These are phyloP conservation scores for Megamerina dolium DNA, from an alignment of 2,888 invertebrate genomes.

Conservation along the genomic window DNA sequence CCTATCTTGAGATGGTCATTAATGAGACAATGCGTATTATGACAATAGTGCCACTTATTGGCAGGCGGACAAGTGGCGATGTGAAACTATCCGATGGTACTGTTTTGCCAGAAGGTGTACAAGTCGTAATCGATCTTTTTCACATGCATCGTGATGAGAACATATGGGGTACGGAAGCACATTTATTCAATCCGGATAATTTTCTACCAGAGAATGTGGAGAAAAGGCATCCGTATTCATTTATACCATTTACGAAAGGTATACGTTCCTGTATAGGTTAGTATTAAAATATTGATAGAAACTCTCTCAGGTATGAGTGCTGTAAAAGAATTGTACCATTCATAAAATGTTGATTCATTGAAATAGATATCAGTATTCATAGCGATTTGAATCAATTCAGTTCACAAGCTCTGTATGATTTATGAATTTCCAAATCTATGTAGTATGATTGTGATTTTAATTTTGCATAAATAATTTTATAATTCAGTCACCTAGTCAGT, in stretches of 20 bases:
- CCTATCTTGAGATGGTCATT: slow-evolving; percentile 29
- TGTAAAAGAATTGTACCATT: too few relatives aligned
- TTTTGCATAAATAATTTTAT: too few relatives aligned
- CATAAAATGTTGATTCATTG: too few relatives aligned
- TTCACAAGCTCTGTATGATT: too few relatives aligned
- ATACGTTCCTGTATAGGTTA: slow-evolving; percentile 30
- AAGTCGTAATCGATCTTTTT: slow-evolving; percentile 22
- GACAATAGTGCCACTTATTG: slow-evolving; percentile 26
- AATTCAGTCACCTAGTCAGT: too few relatives aligned
- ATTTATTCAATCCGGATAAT: slow-evolving; percentile 26
- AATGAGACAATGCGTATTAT: slow-evolving; percentile 27
- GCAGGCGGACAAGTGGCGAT: slow-evolving; percentile 20
- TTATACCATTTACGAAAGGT: slow-evolving; percentile 33
- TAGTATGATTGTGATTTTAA: too few relatives aligned
- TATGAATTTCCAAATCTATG: too few relatives aligned
- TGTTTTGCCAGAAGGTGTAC: slow-evolving; percentile 22
- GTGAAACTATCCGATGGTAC: slow-evolving; percentile 18
- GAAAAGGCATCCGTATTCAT: slow-evolving; percentile 26
- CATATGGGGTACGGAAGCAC: slow-evolving; percentile 29
- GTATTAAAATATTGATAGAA: neutral
- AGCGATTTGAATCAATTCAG: too few relatives aligned
- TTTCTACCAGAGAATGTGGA: slow-evolving; percentile 25
- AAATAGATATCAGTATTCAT: too few relatives aligned
- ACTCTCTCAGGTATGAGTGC: neutral
- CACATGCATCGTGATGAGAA: slow-evolving; percentile 25